Base-by-base conservation (phyloP, 2,797 vertebrate genomes). In the Petrocephalus sullivani region DNA sequence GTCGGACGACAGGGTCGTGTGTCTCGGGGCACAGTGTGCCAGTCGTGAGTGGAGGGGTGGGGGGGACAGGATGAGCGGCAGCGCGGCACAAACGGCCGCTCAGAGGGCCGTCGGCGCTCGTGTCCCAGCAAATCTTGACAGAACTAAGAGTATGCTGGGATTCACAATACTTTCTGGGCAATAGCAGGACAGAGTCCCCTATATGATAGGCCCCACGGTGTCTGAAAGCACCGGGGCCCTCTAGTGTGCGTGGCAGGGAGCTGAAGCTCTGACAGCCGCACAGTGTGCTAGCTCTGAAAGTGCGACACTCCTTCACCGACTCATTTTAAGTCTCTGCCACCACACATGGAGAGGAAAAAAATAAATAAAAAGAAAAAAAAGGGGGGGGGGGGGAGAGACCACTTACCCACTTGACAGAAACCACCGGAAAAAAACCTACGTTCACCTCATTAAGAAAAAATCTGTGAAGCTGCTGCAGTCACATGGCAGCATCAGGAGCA, bases 371-470 rank as follows among this genome's bases (percentile, higher is more conserved):
- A 93, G 94, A 92, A 92, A 90, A 94, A 93, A 28, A 41, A 41
- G 37, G 37, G 37, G 95, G 91, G 91, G 87, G 23, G 83, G 88
- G 90, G 90, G 90, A 90, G 54, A 82, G 49, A 49, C 78, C 49
- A 83, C 81, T 51, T 51, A 83, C 46, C 81, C 93, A 46, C 71
- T 94, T 90, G 91, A 94, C 94, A 93, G 94, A 92, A 93, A 95
- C 92, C 96, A 89, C 93, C 95, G 91, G 92, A 90, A 93, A 91
- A 33, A 78, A 78, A 41, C 95, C 94, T 95, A 93, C 84, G 94
- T 96, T 99, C 98, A 98, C 97, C 98, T 99, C 98, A 99, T 99
- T 96, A 97, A 99, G 97, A 57, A 78, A 64, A 57, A 85, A 83
- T 90, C 89, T 93, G 92, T 91, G 92, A 92, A 83, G 91, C 88